A percentile compares a stretch with the other conserved stretches of the same genome.
Conservation (phyloP, 2,888 invertebrate species). For the Stegophylla sp. region DNA sequence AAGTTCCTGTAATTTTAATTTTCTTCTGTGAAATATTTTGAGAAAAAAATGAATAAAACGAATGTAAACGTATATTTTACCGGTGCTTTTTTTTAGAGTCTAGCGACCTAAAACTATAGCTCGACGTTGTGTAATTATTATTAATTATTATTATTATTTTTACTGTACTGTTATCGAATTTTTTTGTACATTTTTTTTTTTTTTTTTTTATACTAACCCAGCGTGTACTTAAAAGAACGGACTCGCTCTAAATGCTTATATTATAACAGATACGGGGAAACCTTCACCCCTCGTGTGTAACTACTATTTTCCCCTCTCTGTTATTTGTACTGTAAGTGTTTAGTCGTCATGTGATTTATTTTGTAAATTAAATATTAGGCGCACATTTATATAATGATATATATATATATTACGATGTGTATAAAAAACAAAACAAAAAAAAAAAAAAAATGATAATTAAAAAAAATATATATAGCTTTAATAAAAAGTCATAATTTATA, state of each 20-base stretch:
- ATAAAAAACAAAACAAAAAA: conserved; percentile 1
- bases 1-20: conserved; percentile 59
- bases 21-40: conserved; percentile 26
- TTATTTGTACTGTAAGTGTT: conserved; percentile 51
- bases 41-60: conserved; percentile 9
- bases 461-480: conserved; percentile 53
- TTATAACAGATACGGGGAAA: conserved; percentile 40
- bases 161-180: conserved; percentile 43
- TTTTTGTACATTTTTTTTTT: conserved; percentile 47
- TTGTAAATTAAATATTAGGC: conserved; percentile 53
- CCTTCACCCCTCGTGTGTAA: conserved; percentile 41
- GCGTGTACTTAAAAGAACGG: conserved; percentile 45
- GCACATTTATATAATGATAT: conserved; percentile 49
- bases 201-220: conserved; percentile 47
- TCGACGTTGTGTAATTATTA: conserved; percentile 25
- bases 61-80: conserved; percentile 12
- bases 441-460: neutral
- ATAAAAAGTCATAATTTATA: conserved; percentile 59
- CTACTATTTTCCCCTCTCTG: conserved; percentile 32
- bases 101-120: conserved; percentile 28
- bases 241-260: conserved; percentile 32
- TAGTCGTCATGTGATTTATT: conserved; percentile 58
- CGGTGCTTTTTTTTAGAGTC: conserved; percentile 53
- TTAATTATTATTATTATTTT: conserved; percentile 25
- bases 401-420: conserved; percentile 55